Percentiles rank a stretch among this genome's conserved stretches.
These are phyloP conservation scores for Brachionus plicatilis DNA, from an alignment of 1,140 invertebrate genomes.

Conservation along the genomic window DNA sequence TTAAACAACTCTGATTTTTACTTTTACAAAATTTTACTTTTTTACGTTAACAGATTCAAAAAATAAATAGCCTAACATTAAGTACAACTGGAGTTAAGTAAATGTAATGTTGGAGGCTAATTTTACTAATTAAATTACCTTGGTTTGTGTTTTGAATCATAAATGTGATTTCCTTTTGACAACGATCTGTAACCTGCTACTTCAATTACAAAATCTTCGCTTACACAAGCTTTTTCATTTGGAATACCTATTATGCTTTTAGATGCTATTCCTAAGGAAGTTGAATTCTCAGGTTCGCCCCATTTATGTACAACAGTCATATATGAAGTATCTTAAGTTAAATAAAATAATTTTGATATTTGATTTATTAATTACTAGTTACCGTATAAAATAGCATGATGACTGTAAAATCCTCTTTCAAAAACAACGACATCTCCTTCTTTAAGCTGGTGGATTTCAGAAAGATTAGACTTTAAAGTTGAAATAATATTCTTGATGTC, in stretches of 20 bases:
- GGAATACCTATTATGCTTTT: constrained; percentile 10
- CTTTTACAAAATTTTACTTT: too few relatives aligned
- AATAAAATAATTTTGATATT: too few relatives aligned
- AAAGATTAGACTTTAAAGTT: neutral
- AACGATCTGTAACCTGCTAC: neutral
- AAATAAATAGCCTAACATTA: too few relatives aligned
- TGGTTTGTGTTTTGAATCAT: neutral
- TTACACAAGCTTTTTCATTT: constrained; percentile 16
- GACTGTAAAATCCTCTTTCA: constrained; percentile 2
- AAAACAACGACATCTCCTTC: neutral
- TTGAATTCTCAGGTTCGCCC: neutral
- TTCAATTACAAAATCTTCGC: constrained; percentile 36
- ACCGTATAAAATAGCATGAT: constrained; percentile 15
- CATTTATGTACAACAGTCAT: constrained; percentile 21
- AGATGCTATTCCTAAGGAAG: neutral
- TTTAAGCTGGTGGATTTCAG: neutral
- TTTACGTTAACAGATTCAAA: too few relatives aligned
- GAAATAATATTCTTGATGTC: neutral
- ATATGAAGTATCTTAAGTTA: neutral
- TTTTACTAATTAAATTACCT: neutral
- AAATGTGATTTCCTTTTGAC: neutral
- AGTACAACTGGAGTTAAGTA: too few relatives aligned
- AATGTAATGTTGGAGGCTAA: too few relatives aligned
- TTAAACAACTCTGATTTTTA: too few relatives aligned
- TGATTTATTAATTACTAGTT: neutral